Evolutionary conservation across 2,888 invertebrate genomes (phyloP).

Genomic region (Steinernema scapterisci): DNA sequence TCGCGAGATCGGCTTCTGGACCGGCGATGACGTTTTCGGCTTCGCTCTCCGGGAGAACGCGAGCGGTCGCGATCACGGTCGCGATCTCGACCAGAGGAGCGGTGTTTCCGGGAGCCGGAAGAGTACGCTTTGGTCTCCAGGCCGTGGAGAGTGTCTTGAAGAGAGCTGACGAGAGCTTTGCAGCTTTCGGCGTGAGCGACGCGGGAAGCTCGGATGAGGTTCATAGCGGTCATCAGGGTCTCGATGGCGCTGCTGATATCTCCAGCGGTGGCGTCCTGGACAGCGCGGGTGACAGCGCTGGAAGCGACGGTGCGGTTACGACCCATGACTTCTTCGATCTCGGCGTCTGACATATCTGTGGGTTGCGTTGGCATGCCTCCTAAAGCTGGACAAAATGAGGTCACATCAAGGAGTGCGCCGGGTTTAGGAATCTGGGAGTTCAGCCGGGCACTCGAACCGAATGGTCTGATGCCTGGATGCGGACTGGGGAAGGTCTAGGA

Average conservation of each 20-base stretch:
- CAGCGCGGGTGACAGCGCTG: slow-evolving; percentile 93
- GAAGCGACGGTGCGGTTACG: slow-evolving; percentile 90
- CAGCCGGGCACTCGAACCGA: too few species aligned
- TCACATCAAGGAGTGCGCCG: too few species aligned
- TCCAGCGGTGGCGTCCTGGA: slow-evolving; percentile 74
- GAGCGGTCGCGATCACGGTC: slow-evolving; percentile 40
- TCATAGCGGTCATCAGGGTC: slow-evolving; percentile 96
- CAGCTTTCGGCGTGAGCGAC: slow-evolving; percentile 94
- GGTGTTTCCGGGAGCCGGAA: slow-evolving; percentile 3
- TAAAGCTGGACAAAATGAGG: background rate
- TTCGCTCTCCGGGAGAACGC: slow-evolving; percentile 30
- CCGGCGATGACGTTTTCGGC: slow-evolving; percentile 36
- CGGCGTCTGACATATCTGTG: slow-evolving; percentile 77
- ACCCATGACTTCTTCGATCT: slow-evolving; percentile 97
- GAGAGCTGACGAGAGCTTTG: slow-evolving; percentile 91
- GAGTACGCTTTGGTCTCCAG: slow-evolving; percentile 82
- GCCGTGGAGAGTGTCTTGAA: slow-evolving; percentile 90
- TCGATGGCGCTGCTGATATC: slow-evolving; percentile 98
- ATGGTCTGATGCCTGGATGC: too few species aligned
- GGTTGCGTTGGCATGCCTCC: background rate
- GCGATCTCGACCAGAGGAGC: slow-evolving; percentile 40
- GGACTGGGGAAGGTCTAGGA: too few species aligned
- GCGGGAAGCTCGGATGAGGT: slow-evolving; percentile 95
- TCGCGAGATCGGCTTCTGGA: slow-evolving; percentile 37
- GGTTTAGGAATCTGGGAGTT: too few species aligned